Base-by-base conservation (phyloP, 2,888 invertebrate species). In the Rotaria sp. region DNA sequence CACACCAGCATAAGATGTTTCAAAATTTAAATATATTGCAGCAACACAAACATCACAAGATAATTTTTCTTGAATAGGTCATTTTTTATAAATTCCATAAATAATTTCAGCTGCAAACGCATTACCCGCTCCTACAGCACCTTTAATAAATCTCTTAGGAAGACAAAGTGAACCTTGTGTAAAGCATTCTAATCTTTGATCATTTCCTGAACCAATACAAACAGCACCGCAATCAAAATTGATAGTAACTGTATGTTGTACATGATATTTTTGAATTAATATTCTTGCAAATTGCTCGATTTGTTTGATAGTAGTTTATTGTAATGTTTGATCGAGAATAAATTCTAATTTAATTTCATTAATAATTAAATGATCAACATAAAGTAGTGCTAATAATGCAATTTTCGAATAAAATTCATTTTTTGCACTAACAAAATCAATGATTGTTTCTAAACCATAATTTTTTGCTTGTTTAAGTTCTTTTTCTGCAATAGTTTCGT, bases 311-410 rank as follows among this genome's bases (percentile, higher is more conserved):
- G 38, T 41, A 10, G n/a, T 30, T 59, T 59, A 13, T 75, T 38
- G 41, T 7, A 75, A 75, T 26, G 38, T 35, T 75, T 41, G 75
- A 75, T 24, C 26, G 21, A 75, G 21, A 26, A 75, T 75, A 75
- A 18, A 24, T 21, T 41, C 75, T 1, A 38, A 3, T 75, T 75
- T 41, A 26, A 41, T 13, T 41, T 75, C 75, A 41, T 75, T 75
- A 0, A 75, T 15, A 41, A 75, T 75, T 26, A 75, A 80, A 80
- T 80, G 80, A 80, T 80, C 80, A 45, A 80, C 80, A n/a, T 80
- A 45, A 0, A 45, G 35, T n/a, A 80, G n/a, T 45, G 80, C n/a
- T 80, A 45, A 80, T 80, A 26, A 11, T 38, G 80, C 80, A 24
- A 80, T 80, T 41, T 80, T 80, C n/a, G 45, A 45, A 80, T 80